Percentiles rank a stretch among this genome's conserved stretches.
Conservation (phyloP, 1,140 invertebrate species). For the Hydropsyche tenuis region DNA sequence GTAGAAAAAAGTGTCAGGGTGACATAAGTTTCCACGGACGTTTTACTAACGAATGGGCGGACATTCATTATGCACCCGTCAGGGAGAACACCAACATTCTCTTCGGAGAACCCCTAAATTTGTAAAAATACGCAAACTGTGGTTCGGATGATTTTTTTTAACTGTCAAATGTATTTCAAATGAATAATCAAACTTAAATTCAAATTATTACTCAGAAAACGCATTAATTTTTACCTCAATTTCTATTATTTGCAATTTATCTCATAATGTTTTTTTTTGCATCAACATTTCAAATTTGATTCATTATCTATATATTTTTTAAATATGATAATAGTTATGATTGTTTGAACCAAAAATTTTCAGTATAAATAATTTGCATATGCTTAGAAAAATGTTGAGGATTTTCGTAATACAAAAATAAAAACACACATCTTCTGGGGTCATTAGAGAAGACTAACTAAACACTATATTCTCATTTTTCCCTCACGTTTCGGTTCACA, state of each 20-base stretch:
- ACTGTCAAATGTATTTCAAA: no score
- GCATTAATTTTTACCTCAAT: not conserved
- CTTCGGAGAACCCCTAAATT: not conserved
- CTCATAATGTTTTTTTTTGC: not conserved
- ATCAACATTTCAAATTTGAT: no score
- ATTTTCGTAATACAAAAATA: constrained; percentile 9
- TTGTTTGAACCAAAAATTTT: no score
- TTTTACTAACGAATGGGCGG: constrained; percentile 49
- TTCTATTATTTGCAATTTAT: not conserved
- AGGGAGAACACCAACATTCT: constrained; percentile 32
- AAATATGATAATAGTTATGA: no score
- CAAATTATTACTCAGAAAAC: no score
- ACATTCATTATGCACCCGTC: constrained; percentile 45
- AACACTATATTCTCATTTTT: constrained; percentile 30
- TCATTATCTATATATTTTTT: not conserved
- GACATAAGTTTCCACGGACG: constrained; percentile 49
- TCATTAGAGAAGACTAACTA: constrained; percentile 44
- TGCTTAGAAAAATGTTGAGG: constrained; percentile 30
- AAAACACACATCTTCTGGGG: constrained; percentile 9
- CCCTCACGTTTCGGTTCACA: constrained; percentile 33
- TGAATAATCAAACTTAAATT: no score
- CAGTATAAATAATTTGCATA: no score
- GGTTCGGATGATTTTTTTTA: not conserved
- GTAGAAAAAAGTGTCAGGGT: constrained; percentile 38
- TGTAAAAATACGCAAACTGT: constrained; percentile 5